Evolutionary conservation across 1,140 invertebrate species (phyloP).

Genomic region (Eupristina koningsbergeri): DNA sequence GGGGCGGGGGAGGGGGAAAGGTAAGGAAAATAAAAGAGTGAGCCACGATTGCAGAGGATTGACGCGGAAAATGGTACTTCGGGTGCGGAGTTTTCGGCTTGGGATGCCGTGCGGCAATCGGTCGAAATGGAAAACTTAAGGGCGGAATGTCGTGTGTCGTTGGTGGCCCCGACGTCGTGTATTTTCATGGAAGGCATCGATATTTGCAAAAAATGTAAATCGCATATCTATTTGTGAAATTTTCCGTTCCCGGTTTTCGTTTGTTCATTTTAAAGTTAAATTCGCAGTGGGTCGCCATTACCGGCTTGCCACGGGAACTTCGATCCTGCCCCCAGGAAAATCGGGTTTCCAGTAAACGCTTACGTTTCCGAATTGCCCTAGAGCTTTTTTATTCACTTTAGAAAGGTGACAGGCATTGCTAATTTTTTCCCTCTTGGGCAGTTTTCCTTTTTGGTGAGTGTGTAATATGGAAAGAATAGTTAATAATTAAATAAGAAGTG

Average conservation of each 20-base stretch:
- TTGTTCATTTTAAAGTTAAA: neutral
- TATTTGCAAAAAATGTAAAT: constrained; percentile 41
- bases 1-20: neutral
- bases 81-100: constrained; percentile 18
- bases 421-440: neutral
- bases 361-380: neutral
- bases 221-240: neutral
- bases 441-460: neutral
- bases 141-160: no score
- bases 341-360: neutral
- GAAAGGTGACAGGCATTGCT: neutral
- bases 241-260: neutral
- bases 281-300: neutral
- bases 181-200: neutral
- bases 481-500: no score
- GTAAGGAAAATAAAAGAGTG: neutral
- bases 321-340: neutral
- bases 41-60: neutral
- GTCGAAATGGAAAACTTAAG: neutral
- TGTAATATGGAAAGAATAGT: no score
- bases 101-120: neutral
- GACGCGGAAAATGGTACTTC: neutral
- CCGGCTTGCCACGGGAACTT: neutral
- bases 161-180: no score
- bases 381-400: neutral